Conservation (phyloP, 2,113 vertebrate species). For the Tupaia tana region DNA sequence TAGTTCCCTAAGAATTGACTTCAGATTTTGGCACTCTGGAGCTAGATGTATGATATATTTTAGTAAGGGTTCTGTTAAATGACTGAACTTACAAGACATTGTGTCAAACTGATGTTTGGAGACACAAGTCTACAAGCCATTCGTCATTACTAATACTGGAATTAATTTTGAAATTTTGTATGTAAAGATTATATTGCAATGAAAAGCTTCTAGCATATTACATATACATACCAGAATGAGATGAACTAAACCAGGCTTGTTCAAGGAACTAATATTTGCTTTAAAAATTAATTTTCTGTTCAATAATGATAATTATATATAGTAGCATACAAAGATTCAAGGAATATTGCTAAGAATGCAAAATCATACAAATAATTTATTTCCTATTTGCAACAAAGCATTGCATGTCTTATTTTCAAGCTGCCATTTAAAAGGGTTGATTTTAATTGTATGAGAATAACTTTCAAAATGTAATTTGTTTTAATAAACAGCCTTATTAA, state of each 20-base stretch:
- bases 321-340: neutral
- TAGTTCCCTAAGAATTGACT: neutral
- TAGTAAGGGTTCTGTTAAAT: neutral
- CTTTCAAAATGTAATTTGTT: no score
- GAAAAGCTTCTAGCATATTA: neutral
- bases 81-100: neutral
- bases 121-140: neutral
- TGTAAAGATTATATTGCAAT: neutral
- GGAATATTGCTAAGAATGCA: neutral
- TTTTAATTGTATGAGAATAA: no score
- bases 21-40: neutral
- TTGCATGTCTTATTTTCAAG: slow-evolving; percentile 32
- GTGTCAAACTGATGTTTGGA: neutral
- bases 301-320: neutral
- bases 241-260: neutral
- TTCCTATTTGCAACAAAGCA: neutral
- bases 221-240: neutral
- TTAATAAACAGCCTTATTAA: no score
- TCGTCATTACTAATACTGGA: neutral
- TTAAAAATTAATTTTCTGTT: slow-evolving; percentile 18
- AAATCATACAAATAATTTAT: neutral
- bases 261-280: neutral
- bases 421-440: neutral
- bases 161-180: neutral
- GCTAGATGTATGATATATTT: neutral